A percentile compares a stretch with the other conserved stretches of the same genome.
These are phyloP conservation scores for Pristionchus entomophagus DNA, from an alignment of 2,888 invertebrate species.

Conservation along the genomic window DNA sequence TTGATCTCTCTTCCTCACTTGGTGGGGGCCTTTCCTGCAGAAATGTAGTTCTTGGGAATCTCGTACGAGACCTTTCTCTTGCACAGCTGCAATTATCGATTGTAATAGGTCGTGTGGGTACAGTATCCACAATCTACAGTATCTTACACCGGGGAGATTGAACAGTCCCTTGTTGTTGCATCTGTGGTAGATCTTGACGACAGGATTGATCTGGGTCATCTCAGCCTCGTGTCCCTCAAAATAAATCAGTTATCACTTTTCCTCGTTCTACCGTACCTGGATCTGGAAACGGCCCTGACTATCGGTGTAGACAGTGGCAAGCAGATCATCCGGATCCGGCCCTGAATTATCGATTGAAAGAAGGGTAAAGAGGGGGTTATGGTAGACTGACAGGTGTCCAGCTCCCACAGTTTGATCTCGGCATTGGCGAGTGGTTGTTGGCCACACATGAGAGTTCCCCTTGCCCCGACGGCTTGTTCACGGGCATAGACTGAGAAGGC, in stretches of 20 bases:
- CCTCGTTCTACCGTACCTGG: neutral
- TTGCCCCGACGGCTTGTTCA: constrained; percentile 24
- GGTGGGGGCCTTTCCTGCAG: constrained; percentile 17
- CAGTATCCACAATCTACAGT: neutral
- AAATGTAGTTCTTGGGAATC: constrained; percentile 46
- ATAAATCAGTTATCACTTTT: neutral
- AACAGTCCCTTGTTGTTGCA: constrained; percentile 49
- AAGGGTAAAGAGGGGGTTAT: neutral
- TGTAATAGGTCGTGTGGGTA: neutral
- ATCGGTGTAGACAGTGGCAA: constrained; percentile 37
- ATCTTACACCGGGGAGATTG: constrained; percentile 36
- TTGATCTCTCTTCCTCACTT: constrained; percentile 20
- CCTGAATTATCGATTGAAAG: neutral
- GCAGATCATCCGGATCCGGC: constrained; percentile 48
- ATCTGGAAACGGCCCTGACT: constrained; percentile 46
- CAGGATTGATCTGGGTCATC: constrained; percentile 40
- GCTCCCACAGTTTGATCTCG: constrained; percentile 46
- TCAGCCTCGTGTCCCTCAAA: constrained; percentile 30
- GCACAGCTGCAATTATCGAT: constrained; percentile 46
- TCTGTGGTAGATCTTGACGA: constrained; percentile 48
- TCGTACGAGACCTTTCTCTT: constrained; percentile 47
- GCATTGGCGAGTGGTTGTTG: constrained; percentile 32
- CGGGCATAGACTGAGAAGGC: constrained; percentile 15
- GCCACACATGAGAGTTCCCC: constrained; percentile 44
- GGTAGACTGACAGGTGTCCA: constrained; percentile 45